Evolutionary conservation across 2,888 invertebrate species (phyloP).

Genomic region (Dorcus hopei): DNA sequence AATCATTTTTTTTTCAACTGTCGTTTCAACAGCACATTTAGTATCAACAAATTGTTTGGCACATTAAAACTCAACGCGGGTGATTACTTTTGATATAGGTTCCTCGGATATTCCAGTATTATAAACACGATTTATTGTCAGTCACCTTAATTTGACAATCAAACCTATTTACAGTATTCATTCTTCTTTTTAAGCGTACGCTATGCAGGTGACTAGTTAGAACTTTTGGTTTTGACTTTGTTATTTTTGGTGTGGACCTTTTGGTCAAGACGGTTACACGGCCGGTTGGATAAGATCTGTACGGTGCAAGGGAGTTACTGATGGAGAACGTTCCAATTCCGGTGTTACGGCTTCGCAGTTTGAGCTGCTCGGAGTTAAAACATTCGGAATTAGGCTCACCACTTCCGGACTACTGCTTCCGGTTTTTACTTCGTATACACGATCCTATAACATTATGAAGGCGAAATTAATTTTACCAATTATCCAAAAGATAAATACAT

Average conservation of each 20-base stretch:
- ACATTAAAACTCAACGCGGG: background rate
- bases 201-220: conserved; percentile 25
- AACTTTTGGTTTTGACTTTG: conserved; percentile 13
- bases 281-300: conserved; percentile 59
- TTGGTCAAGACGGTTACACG: conserved; percentile 34
- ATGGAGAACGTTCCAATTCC: conserved; percentile 53
- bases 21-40: no score
- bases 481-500: no score
- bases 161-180: conserved; percentile 29
- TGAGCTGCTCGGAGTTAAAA: conserved; percentile 56
- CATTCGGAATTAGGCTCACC: conserved; percentile 64
- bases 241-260: conserved; percentile 2
- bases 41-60: background rate
- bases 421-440: conserved; percentile 54
- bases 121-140: conserved; percentile 43
- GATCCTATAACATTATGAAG: conserved; percentile 50
- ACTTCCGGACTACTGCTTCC: conserved; percentile 63
- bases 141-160: conserved; percentile 46
- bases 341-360: conserved; percentile 54
- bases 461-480: no score
- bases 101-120: conserved; percentile 11
- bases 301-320: conserved; percentile 56
- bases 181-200: conserved; percentile 21
- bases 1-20: no score
- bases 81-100: conserved; percentile 10